These are phyloP conservation scores for Acanthornis magna DNA, from an alignment of 2,797 vertebrate species.

Conservation along the genomic window DNA sequence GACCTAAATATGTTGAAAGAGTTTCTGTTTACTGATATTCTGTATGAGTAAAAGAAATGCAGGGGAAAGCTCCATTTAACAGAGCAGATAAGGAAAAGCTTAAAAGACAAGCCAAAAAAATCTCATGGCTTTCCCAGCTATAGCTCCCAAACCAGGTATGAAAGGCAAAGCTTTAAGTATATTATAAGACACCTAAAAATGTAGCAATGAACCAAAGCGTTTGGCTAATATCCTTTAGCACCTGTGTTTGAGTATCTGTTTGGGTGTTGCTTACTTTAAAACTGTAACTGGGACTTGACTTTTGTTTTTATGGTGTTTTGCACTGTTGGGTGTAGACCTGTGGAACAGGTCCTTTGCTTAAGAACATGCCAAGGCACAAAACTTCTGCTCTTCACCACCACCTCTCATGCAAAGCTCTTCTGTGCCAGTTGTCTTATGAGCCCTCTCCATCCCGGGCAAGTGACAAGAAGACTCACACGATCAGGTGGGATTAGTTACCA, in stretches of 20 bases:
- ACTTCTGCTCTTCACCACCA: background rate
- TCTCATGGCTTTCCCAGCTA: background rate
- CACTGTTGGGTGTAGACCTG: background rate
- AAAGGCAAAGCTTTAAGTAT: background rate
- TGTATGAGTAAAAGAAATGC: background rate
- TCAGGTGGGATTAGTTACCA: background rate
- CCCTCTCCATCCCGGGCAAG: background rate
- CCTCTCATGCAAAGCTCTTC: background rate
- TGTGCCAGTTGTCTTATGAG: background rate
- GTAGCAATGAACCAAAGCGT: background rate
- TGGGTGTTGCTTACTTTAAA: background rate
- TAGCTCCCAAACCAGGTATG: background rate
- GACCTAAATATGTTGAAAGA: background rate
- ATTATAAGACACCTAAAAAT: background rate
- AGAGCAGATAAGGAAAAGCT: background rate
- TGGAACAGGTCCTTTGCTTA: background rate
- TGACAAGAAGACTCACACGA: background rate
- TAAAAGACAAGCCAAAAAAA: background rate
- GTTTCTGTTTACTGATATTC: background rate
- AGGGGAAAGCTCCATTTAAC: background rate
- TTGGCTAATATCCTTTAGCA: background rate
- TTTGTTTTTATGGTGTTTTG: background rate
- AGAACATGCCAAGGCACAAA: background rate
- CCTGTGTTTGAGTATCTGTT: background rate
- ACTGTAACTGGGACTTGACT: background rate